A percentile compares a stretch with the other conserved stretches of the same genome.
Conservation (phyloP, 2,888 invertebrate species). For the Congeria kusceri region DNA sequence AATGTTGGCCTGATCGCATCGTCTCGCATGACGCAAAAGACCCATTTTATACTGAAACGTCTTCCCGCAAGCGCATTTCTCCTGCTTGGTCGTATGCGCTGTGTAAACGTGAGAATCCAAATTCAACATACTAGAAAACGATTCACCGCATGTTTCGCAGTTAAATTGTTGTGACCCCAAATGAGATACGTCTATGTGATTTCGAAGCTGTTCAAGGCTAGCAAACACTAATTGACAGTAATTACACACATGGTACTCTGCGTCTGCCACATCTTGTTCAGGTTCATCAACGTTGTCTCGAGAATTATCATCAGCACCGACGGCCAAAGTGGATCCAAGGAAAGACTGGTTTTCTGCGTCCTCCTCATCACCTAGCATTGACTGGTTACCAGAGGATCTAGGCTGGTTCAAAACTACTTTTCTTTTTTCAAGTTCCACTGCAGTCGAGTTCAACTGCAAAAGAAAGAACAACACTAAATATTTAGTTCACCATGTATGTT, state of each 20-base stretch:
- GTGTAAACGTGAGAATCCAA: conserved; percentile 17
- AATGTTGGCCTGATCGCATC: conserved; percentile 14
- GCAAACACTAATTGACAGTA: conserved; percentile 33
- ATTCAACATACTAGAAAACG: conserved; percentile 7
- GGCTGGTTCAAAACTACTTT: not conserved
- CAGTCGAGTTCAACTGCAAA: conserved; percentile 1
- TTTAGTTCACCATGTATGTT: no score
- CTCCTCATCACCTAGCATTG: not conserved
- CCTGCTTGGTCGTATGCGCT: conserved; percentile 21
- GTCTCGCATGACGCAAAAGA: conserved; percentile 32
- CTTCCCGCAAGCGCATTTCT: conserved; percentile 40
- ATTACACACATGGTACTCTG: conserved; percentile 27
- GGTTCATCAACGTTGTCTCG: not conserved
- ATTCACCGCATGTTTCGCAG: conserved; percentile 24
- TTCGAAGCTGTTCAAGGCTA: conserved; percentile 4
- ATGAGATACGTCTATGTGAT: conserved; percentile 28
- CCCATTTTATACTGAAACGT: conserved; percentile 45
- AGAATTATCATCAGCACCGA: not conserved
- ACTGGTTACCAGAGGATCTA: conserved; percentile 8
- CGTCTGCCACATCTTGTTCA: not conserved
- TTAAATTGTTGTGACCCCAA: not conserved
- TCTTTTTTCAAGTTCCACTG: not conserved
- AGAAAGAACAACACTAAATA: not conserved
- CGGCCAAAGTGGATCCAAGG: not conserved
- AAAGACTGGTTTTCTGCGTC: not conserved